A percentile compares a stretch with the other conserved stretches of the same genome.
Conservation (phyloP, 1,140 invertebrate genomes). For the silkworm (Bombyx mori) region DNA sequence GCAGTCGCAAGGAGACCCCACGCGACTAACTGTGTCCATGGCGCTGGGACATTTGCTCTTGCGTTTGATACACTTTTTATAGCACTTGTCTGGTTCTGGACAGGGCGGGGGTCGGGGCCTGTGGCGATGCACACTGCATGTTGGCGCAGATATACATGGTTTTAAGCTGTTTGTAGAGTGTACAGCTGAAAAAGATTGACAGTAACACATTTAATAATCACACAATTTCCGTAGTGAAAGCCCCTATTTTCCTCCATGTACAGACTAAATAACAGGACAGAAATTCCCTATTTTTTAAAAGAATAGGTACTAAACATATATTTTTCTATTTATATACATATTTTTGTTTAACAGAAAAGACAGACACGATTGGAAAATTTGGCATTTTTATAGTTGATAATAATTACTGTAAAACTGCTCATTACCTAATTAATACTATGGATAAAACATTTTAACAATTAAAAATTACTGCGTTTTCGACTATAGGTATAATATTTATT, state of each 20-base stretch:
- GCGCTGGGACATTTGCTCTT: slow-evolving; percentile 50
- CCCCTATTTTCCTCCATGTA: no score
- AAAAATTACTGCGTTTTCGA: no score
- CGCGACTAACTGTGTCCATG: slow-evolving; percentile 35
- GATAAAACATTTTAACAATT: no score
- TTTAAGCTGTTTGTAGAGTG: slow-evolving; percentile 41
- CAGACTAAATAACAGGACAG: no score
- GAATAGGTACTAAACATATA: no score
- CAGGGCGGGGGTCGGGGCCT: slow-evolving; percentile 48
- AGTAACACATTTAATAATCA: no score
- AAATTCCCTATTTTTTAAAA: no score
- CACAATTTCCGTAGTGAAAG: no score
- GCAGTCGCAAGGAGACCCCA: slow-evolving; percentile 40
- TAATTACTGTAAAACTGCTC: neutral
- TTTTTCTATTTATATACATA: no score
- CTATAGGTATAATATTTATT: no score
- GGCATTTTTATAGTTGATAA: neutral
- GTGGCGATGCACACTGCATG: slow-evolving; percentile 50
- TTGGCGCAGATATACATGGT: slow-evolving; percentile 50
- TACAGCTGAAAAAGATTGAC: slow-evolving; percentile 25
- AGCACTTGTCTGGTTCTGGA: slow-evolving; percentile 45
- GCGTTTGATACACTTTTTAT: slow-evolving; percentile 34
- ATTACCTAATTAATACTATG: no score
- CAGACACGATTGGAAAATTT: neutral
- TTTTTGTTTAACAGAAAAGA: no score